A percentile compares a stretch with the other conserved stretches of the same genome.
phyloP scores from a whole-genome alignment of 2,797 vertebrate genomes.

The Coilia nasus region DNA sequence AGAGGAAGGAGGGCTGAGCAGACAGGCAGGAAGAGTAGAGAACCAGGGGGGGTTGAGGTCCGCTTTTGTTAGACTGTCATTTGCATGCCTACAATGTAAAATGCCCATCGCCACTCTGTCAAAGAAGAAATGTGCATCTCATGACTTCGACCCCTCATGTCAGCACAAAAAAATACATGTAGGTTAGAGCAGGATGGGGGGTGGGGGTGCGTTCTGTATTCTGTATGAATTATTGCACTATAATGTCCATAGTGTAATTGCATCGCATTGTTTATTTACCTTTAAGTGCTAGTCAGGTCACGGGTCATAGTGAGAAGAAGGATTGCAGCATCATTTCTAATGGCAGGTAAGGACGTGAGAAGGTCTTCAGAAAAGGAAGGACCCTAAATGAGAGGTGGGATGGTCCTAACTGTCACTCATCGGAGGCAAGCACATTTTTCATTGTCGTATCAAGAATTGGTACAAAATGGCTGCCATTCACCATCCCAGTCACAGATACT shows the following conservation, averaged over 20 bases:
- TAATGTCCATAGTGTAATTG: constrained; percentile 28
- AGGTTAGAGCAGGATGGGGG: constrained; percentile 15
- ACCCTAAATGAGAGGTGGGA: constrained; percentile 12
- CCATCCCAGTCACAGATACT: background rate
- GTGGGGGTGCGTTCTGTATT: constrained; percentile 32
- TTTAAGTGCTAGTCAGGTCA: constrained; percentile 6
- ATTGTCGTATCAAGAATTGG: background rate
- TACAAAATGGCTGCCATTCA: constrained; percentile 19
- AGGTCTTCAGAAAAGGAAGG: background rate
- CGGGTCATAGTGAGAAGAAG: background rate
- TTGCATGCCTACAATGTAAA: constrained; percentile 58
- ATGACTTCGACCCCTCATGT: constrained; percentile 35
- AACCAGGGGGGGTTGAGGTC: constrained; percentile 25
- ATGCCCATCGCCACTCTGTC: constrained; percentile 38
- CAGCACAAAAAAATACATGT: constrained; percentile 24
- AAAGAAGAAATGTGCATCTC: constrained; percentile 34
- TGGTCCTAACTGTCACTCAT: background rate
- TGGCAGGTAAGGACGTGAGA: background rate
- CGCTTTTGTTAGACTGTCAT: constrained; percentile 38
- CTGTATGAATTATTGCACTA: constrained; percentile 36
- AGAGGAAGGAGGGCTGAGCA: background rate
- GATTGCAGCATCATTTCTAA: background rate
- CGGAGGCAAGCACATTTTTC: constrained; percentile 17
- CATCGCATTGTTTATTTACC: constrained; percentile 29
- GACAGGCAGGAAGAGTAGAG: background rate